Evolutionary conservation across 2,888 invertebrate species (phyloP), one percentile per base, ranked within the genome.

Genomic region (Allophyes oxyacanthae): DNA sequence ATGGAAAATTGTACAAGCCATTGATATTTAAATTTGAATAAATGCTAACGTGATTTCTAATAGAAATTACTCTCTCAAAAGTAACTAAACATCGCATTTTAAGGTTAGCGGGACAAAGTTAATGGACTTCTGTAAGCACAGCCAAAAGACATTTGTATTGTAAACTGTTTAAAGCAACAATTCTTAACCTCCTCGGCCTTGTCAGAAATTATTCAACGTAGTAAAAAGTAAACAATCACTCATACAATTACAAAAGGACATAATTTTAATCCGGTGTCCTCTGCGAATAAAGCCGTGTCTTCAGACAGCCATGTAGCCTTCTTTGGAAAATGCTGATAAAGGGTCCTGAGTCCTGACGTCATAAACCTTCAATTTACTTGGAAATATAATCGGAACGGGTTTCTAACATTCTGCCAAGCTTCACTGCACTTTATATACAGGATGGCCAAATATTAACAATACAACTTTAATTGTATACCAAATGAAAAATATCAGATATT

Each of bases 171-270:
- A 43, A 44, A 45, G 41, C 45, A 45, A 51, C 45, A 72, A 63
- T 40, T 51, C 26, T 32, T 53, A 52, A 64, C 52, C 55, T 51
- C 40, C 30, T 32, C 46, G 46, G 26, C 52, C 41, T 58, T 44
- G 36, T 51, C 51, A n/a, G 28, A 38, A 66, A 57, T 60, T 51
- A 77, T 69, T 73, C 53, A 77, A 63, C 65, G 36, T 9, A 56
- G 37, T 42, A 42, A 65, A 45, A 67, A 48, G 43, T 7, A 36
- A 53, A 45, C 50, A 51, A 48, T 73, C 36, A 50, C 52, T 49
- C 45, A 32, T 36, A 32, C 20, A 28, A 56, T 37, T 50, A 51
- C 51, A 59, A 72, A 72, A 52, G 45, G 51, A 48, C 26, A 46
- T 52, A 58, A 46, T n/a, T 59, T 55, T 49, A 68, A 56, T 64